phyloP scores from a whole-genome alignment of 2,888 invertebrate species.

The Scotopteryx bipunctaria region DNA sequence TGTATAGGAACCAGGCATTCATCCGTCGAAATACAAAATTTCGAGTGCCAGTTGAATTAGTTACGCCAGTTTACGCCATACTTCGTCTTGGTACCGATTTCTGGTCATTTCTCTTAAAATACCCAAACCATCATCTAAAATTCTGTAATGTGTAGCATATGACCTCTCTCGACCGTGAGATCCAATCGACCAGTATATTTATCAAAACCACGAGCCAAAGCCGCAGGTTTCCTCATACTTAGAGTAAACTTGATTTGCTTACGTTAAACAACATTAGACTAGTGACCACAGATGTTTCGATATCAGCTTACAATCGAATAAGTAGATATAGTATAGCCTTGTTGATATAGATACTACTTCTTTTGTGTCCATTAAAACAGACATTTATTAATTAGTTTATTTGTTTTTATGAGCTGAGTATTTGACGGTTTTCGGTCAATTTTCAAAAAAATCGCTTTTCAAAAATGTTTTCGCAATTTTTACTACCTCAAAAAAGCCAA shows the following conservation, averaged over 20 bases:
- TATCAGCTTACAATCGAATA: conserved; percentile 34
- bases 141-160: neutral
- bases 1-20: no score
- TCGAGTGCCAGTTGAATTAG: no score
- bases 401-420: no score
- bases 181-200: neutral
- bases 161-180: conserved; percentile 10
- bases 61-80: no score
- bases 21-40: no score
- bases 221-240: conserved; percentile 52
- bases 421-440: neutral
- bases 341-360: no score
- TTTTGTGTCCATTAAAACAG: neutral
- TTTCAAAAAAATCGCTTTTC: neutral
- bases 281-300: conserved; percentile 43
- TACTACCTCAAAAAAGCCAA: neutral
- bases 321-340: neutral
- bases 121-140: no score
- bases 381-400: no score
- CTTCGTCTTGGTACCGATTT: no score
- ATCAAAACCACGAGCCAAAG: conserved; percentile 35
- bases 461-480: neutral
- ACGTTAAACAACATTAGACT: conserved; percentile 40
- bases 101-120: no score
- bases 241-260: conserved; percentile 42